A percentile compares a stretch with the other conserved stretches of the same genome.
phyloP scores from a whole-genome alignment of 2,113 vertebrate species.

The Rhinopomastus cyanomelas region DNA sequence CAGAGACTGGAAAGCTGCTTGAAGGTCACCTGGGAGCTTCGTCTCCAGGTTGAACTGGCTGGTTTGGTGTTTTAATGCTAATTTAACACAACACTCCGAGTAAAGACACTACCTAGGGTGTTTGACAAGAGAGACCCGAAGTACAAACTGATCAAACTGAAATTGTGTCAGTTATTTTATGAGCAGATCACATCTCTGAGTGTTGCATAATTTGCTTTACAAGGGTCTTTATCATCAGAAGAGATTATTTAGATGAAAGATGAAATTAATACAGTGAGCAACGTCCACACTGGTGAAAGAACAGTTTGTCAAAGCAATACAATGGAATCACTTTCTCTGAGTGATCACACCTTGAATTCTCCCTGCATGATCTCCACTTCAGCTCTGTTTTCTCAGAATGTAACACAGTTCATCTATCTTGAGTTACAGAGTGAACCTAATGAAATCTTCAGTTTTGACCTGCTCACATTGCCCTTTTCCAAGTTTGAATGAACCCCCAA shows the following conservation, averaged over 20 bases:
- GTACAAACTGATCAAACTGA: slow-evolving; percentile 42
- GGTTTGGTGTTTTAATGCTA: slow-evolving; percentile 45
- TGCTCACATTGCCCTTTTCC: not conserved
- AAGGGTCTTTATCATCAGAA: not conserved
- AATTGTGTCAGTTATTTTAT: slow-evolving; percentile 20
- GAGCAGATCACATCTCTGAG: slow-evolving; percentile 5
- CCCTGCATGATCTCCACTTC: not conserved
- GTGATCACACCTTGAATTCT: not conserved
- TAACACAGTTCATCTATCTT: not conserved
- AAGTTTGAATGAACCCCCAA: not conserved
- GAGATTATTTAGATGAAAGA: slow-evolving; percentile 18
- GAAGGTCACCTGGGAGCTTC: too few relatives aligned
- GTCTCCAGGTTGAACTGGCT: too few relatives aligned
- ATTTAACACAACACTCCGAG: slow-evolving; percentile 33
- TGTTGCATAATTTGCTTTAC: not conserved
- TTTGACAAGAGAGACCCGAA: slow-evolving; percentile 33
- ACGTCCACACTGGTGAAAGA: not conserved
- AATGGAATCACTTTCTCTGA: not conserved
- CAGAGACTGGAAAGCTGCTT: too few relatives aligned
- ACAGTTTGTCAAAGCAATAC: slow-evolving; percentile 9
- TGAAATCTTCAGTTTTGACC: not conserved
- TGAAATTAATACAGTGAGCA: not conserved
- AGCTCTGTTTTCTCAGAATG: not conserved
- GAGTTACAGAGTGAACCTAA: not conserved
- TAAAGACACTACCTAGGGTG: not conserved